Percentiles rank a stretch among this genome's conserved stretches.
These are phyloP conservation scores for Sepioteuthis lessoniana DNA, from an alignment of 2,888 invertebrate species.

Conservation along the genomic window DNA sequence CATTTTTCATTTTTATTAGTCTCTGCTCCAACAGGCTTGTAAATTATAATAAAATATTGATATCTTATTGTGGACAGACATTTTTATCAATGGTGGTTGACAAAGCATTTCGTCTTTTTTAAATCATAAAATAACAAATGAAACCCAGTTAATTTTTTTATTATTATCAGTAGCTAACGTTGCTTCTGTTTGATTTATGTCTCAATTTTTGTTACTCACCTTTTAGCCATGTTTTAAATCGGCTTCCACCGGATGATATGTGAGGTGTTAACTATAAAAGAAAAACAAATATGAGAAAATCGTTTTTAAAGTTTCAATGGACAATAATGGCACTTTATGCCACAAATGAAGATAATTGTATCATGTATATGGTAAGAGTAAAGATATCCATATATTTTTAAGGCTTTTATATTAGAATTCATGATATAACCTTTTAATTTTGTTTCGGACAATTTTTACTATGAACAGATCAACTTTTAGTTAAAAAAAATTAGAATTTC, in stretches of 20 bases:
- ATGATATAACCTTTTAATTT: neutral
- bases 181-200: neutral
- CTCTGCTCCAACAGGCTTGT: neutral
- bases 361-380: neutral
- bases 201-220: neutral
- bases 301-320: neutral
- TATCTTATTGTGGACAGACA: neutral
- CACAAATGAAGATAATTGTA: neutral
- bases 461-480: neutral
- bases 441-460: neutral
- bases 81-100: neutral
- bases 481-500: neutral
- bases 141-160: no score
- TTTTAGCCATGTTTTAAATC: neutral
- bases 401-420: neutral
- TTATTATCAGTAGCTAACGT: neutral
- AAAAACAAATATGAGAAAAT: neutral
- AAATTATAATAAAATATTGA: neutral
- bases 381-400: neutral
- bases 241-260: neutral
- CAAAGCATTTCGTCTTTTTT: neutral
- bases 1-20: neutral
- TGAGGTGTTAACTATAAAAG: neutral
- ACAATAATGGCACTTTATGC: neutral
- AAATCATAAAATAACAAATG: neutral